A percentile compares a stretch with the other conserved stretches of the same genome.
Evolutionary conservation across 2,797 vertebrate genomes (phyloP).

Genomic region (Melanotaenia boesemani): DNA sequence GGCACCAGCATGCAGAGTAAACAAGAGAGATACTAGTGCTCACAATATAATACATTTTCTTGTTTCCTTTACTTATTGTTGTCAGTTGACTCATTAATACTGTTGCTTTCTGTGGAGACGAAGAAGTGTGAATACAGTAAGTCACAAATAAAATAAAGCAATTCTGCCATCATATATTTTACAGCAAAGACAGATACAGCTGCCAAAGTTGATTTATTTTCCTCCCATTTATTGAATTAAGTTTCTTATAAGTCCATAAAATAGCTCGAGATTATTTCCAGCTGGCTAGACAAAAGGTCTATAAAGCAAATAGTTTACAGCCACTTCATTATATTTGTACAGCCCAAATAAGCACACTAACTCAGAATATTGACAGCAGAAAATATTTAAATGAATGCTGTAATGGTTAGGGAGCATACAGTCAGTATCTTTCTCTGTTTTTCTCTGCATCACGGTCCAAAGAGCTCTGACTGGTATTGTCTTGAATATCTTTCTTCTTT

Average conservation of each 20-base stretch:
- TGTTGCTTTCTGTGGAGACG: background rate
- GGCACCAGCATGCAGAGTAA: slow-evolving; percentile 1
- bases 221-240: background rate
- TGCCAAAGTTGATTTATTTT: background rate
- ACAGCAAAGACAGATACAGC: background rate
- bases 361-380: background rate
- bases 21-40: background rate
- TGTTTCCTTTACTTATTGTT: background rate
- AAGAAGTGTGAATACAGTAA: background rate
- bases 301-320: background rate
- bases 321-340: background rate
- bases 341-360: background rate
- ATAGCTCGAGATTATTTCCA: background rate
- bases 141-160: background rate
- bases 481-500: background rate
- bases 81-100: background rate
- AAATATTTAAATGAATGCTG: background rate
- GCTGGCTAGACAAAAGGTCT: background rate
- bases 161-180: background rate
- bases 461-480: background rate
- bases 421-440: background rate
- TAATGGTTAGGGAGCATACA: background rate
- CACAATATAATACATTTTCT: background rate
- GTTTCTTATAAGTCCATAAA: background rate
- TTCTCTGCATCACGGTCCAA: background rate